Conservation (phyloP, 2,888 invertebrate genomes). For the Cheilosia soror region DNA sequence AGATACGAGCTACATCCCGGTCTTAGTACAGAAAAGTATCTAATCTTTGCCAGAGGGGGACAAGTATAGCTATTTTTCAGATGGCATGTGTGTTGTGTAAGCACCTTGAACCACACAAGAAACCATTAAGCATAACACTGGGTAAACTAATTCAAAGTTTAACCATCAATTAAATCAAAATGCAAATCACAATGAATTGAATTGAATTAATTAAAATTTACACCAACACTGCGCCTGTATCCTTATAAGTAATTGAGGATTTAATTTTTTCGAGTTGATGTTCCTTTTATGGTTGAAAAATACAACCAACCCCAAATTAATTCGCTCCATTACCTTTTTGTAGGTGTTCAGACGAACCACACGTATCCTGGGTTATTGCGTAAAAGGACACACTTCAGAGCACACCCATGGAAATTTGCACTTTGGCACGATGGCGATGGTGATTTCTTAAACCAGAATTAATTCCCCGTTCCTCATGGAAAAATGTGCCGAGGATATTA, state of each 20-base stretch:
- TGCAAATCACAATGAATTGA: constrained; percentile 51
- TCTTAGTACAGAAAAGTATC: background rate
- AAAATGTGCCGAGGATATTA: constrained; percentile 32
- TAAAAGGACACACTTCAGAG: constrained; percentile 16
- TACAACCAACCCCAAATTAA: constrained; percentile 41
- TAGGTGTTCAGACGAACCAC: constrained; percentile 3
- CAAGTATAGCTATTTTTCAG: background rate
- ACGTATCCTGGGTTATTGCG: background rate
- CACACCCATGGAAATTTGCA: constrained; percentile 33
- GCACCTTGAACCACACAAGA: constrained; percentile 1
- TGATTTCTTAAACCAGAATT: constrained; percentile 50
- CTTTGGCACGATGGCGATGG: constrained; percentile 22
- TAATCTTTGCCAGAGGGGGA: background rate
- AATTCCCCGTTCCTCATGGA: constrained; percentile 19
- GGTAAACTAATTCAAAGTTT: constrained; percentile 28
- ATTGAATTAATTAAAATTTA: constrained; percentile 60
- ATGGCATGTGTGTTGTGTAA: background rate
- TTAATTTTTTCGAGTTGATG: background rate
- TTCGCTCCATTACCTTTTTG: constrained; percentile 54
- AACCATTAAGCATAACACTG: constrained; percentile 6
- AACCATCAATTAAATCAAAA: constrained; percentile 51
- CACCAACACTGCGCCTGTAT: background rate
- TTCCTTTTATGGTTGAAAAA: constrained; percentile 7
- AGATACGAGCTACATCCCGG: background rate
- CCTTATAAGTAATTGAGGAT: constrained; percentile 52